Evolutionary conservation across 1,140 invertebrate genomes (phyloP).

Genomic region (Zaprionus ornatus): DNA sequence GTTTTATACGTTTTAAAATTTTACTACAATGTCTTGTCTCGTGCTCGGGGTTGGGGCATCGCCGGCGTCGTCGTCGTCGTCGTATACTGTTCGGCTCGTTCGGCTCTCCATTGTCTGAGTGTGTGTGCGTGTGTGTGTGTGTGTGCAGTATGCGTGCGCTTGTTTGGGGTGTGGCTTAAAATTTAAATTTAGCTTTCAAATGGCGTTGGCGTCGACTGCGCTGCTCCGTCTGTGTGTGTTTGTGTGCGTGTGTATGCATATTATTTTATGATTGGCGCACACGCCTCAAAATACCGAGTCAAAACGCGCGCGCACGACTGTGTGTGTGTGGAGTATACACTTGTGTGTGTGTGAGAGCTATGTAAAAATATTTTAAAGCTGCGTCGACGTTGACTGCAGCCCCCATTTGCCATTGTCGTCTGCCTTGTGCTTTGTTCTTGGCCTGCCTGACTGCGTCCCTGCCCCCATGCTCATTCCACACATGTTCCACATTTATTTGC

Average conservation of each 20-base stretch:
- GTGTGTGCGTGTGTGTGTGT: conserved; percentile 50
- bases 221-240: conserved; percentile 18
- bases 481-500: conserved; percentile 66
- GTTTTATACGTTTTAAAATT: conserved; percentile 80
- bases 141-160: conserved; percentile 72
- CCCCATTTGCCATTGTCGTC: conserved; percentile 54
- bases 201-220: conserved; percentile 59
- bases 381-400: conserved; percentile 69
- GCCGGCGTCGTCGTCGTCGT: conserved; percentile 13
- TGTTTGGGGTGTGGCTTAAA: conserved; percentile 82
- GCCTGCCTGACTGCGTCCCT: neutral
- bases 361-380: conserved; percentile 82
- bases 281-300: conserved; percentile 57
- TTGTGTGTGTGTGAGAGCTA: conserved; percentile 44
- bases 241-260: conserved; percentile 71
- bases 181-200: conserved; percentile 82
- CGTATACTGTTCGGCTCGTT: conserved; percentile 55
- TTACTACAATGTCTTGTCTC: conserved; percentile 52
- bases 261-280: conserved; percentile 79
- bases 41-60: conserved; percentile 26
- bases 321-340: conserved; percentile 3
- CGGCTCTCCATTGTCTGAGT: conserved; percentile 61
- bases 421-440: conserved; percentile 66
- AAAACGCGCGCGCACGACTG: conserved; percentile 38
- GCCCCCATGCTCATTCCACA: neutral